Conservation (phyloP, 2,113 vertebrate genomes). For the Strix uralensis region DNA sequence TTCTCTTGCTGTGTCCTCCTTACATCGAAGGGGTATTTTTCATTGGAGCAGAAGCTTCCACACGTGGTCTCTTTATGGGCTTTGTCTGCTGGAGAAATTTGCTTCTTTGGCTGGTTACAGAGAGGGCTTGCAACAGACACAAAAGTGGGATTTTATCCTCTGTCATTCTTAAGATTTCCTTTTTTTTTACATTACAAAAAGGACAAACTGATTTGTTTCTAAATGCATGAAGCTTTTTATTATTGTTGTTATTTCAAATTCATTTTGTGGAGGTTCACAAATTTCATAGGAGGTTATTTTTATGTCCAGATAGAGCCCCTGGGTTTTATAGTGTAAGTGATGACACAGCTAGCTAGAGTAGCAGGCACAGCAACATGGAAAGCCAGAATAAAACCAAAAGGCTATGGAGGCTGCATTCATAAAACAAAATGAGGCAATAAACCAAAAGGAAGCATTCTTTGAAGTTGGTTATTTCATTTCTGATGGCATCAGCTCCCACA, state of each 20-base stretch:
- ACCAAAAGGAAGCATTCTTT: neutral
- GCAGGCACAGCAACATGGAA: neutral
- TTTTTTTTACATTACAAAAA: neutral
- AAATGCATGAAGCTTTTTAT: neutral
- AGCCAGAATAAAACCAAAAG: constrained; percentile 12
- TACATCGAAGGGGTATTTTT: neutral
- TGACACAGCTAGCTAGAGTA: neutral
- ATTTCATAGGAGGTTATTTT: neutral
- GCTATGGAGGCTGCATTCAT: neutral
- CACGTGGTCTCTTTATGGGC: neutral
- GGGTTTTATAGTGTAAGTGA: neutral
- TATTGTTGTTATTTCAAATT: neutral
- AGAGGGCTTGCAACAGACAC: neutral
- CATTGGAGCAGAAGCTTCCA: neutral
- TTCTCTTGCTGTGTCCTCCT: neutral
- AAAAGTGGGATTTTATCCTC: neutral
- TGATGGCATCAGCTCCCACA: neutral
- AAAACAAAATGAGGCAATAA: constrained; percentile 53
- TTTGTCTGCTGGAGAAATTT: neutral
- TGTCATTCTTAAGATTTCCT: neutral
- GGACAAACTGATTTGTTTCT: neutral
- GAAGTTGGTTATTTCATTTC: constrained; percentile 14
- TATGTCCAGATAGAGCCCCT: neutral
- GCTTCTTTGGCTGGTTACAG: neutral
- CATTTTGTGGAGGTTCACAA: neutral